Base-by-base conservation (phyloP, 2,113 vertebrate genomes). In the Grantiella picta region DNA sequence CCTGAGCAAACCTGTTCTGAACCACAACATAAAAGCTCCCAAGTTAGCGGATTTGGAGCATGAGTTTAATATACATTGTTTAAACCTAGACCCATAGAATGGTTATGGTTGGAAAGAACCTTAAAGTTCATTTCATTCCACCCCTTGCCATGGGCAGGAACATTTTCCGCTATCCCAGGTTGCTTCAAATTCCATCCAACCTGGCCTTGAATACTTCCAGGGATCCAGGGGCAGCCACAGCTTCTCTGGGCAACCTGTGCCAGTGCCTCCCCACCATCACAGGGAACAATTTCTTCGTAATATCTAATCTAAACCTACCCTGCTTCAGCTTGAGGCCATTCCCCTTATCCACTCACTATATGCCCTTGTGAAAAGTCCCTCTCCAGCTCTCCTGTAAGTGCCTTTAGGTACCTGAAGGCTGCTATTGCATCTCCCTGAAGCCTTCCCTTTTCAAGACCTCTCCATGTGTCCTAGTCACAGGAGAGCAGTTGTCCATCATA, bases 121-220 rank as follows among this genome's bases (percentile, higher is more conserved):
- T 69, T 56, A 47, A 49, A 63, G n/a, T 3, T 56, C 31, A 7
- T 13, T 4, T 20, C 25, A 35, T 42, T 49, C 47, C 79, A 23
- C 17, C 11, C 38, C 45, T 38, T 68, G n/a, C 38, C 54, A 19
- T 7, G 5, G 38, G 9, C 77, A 68, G 9, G 45, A 21, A 54
- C 27, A 6, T 2, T 22, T 69, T 35, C 35, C 49, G 49, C 15
- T 11, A 0, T 0, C 0, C 56, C 49, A 40, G 8, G 5, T 1
- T 25, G n/a, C 9, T 40, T 1, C 16, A 40, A 76, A 10, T 12
- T 23, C 20, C 1, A 0, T 54, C 15, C 54, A 77, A 0, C 27
- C 10, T 23, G 31, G 18, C 18, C 56, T 49, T 35, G 63, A 0
- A 5, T 54, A 27, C 17, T 82, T 7, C 47, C 79, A 90, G 70